Evolutionary conservation across 1,140 invertebrate species (phyloP).

Genomic region (Philopotamus ludificatus): DNA sequence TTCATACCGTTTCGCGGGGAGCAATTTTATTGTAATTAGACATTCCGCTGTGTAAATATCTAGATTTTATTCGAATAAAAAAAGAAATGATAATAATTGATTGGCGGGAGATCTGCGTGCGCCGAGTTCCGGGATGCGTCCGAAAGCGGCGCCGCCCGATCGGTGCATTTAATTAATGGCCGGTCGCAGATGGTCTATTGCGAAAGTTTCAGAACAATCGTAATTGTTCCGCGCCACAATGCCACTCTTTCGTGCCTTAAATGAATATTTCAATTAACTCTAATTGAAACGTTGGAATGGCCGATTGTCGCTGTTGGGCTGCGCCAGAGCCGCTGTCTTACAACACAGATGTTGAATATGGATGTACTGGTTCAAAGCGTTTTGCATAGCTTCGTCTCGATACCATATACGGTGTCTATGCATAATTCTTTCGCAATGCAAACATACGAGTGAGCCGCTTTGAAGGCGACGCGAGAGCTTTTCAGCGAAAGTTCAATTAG

Average conservation of each 20-base stretch:
- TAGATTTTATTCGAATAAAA: too few species aligned
- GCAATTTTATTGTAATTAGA: too few species aligned
- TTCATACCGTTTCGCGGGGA: too few species aligned
- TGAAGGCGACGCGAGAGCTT: neutral
- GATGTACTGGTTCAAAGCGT: neutral
- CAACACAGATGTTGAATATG: neutral
- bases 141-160: too few species aligned
- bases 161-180: too few species aligned
- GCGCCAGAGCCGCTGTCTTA: neutral
- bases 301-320: constrained; percentile 2
- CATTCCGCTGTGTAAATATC: too few species aligned
- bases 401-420: neutral
- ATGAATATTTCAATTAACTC: constrained; percentile 37
- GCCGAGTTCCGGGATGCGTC: too few species aligned
- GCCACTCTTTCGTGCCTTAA: constrained; percentile 24
- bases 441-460: neutral
- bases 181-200: too few species aligned
- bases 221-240: constrained; percentile 23
- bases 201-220: constrained; percentile 17
- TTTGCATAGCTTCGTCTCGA: neutral
- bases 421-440: neutral
- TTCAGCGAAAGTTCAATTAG: too few species aligned
- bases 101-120: too few species aligned
- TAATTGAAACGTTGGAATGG: constrained; percentile 33
- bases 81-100: too few species aligned